phyloP scores from a whole-genome alignment of 1,140 invertebrate genomes.

The Drosophila subpulchrella region DNA sequence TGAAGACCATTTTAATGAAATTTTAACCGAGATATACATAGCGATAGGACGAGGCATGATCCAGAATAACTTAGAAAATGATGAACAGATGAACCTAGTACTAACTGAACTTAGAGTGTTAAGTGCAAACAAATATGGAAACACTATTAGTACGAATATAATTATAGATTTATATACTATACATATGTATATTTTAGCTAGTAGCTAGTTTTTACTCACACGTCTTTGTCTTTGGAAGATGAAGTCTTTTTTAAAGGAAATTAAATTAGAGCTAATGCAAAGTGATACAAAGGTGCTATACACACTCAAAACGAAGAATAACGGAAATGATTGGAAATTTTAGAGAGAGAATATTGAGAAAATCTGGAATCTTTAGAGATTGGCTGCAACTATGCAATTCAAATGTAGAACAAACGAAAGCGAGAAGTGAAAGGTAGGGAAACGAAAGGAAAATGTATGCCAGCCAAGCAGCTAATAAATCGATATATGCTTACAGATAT shows the following conservation, averaged over 20 bases:
- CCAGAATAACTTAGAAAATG: constrained; percentile 31
- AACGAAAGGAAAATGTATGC: constrained; percentile 44
- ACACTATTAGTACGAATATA: constrained; percentile 62
- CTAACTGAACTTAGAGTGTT: constrained; percentile 33
- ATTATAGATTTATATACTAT: constrained; percentile 50
- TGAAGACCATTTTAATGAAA: constrained; percentile 84
- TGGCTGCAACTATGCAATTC: constrained; percentile 44
- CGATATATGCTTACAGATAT: constrained; percentile 29
- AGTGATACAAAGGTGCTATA: constrained; percentile 84
- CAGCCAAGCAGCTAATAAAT: constrained; percentile 63
- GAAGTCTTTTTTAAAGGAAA: constrained; percentile 65
- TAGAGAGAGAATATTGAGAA: constrained; percentile 40
- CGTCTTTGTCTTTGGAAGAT: constrained; percentile 74
- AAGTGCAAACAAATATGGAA: constrained; percentile 43
- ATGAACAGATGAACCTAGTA: constrained; percentile 30
- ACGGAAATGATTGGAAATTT: constrained; percentile 37
- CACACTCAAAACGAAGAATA: constrained; percentile 59
- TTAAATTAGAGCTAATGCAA: constrained; percentile 78
- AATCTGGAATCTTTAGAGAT: constrained; percentile 55
- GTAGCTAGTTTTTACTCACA: constrained; percentile 58
- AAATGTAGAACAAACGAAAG: constrained; percentile 39
- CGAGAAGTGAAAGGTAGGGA: not conserved
- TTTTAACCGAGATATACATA: constrained; percentile 58
- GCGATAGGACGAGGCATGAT: constrained; percentile 1
- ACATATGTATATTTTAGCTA: constrained; percentile 55